Conservation (phyloP, 2,888 invertebrate genomes). For the Limnephilus rhombicus region DNA sequence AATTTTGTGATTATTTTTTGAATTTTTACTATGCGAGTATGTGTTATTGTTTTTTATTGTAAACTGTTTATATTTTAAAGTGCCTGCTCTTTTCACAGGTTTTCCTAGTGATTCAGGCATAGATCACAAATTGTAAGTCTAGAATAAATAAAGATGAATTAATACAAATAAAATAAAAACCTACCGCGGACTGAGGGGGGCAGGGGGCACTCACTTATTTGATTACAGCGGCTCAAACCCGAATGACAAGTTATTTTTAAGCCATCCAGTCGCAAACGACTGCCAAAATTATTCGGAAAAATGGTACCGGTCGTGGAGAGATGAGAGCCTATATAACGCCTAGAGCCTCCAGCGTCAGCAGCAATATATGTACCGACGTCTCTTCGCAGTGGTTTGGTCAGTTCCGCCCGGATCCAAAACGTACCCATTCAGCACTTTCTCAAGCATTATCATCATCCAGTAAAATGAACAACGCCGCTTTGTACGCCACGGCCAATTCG, state of each 20-base stretch:
- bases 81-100: too few relatives aligned
- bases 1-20: too few relatives aligned
- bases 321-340: conserved; percentile 59
- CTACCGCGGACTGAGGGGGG: neutral
- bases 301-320: neutral
- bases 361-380: conserved; percentile 60
- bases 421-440: neutral
- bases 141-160: too few relatives aligned
- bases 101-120: too few relatives aligned
- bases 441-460: neutral
- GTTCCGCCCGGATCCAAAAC: conserved; percentile 48
- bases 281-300: conserved; percentile 41
- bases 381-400: conserved; percentile 67
- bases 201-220: conserved; percentile 5
- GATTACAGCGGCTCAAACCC: conserved; percentile 46
- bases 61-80: too few relatives aligned
- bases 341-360: neutral
- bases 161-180: too few relatives aligned
- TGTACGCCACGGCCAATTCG: conserved; percentile 83
- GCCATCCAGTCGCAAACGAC: conserved; percentile 28
- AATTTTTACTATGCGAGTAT: too few relatives aligned
- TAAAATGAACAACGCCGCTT: conserved; percentile 80
- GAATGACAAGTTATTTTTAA: neutral
- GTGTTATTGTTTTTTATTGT: too few relatives aligned
- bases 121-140: too few relatives aligned